Conservation (phyloP, 2,113 vertebrate genomes). For the Cepphus grylle region DNA sequence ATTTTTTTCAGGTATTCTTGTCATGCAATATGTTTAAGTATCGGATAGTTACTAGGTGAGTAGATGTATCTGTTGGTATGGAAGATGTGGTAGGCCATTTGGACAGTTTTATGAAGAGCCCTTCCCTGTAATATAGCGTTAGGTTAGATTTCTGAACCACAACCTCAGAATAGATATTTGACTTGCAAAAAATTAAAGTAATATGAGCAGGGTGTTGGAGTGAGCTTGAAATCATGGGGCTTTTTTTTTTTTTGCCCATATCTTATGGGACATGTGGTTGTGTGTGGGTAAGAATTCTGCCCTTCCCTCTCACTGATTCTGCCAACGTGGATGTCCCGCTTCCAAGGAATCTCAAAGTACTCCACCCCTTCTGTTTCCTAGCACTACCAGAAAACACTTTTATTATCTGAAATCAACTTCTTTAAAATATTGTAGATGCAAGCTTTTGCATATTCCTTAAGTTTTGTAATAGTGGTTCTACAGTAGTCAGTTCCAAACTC, state of each 20-base stretch:
- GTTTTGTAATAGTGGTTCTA: neutral
- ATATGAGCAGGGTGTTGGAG: neutral
- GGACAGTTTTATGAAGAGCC: neutral
- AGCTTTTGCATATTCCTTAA: neutral
- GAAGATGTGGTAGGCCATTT: neutral
- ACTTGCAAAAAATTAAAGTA: neutral
- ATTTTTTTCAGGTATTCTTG: neutral
- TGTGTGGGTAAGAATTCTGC: neutral
- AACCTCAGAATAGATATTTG: neutral
- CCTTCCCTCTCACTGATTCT: neutral
- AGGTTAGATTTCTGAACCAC: neutral
- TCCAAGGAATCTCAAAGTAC: neutral
- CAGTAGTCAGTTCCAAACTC: neutral
- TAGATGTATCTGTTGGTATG: neutral
- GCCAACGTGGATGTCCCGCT: neutral
- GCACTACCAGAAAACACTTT: neutral
- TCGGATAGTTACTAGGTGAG: neutral
- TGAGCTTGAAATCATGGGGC: neutral
- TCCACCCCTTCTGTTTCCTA: neutral
- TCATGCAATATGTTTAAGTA: neutral
- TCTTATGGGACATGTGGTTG: neutral
- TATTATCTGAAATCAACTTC: neutral
- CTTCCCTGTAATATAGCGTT: neutral
- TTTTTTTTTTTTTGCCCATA: no score
- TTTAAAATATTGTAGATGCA: neutral